Base-by-base conservation (phyloP, 1,140 invertebrate genomes). In the Planococcus citri region DNA sequence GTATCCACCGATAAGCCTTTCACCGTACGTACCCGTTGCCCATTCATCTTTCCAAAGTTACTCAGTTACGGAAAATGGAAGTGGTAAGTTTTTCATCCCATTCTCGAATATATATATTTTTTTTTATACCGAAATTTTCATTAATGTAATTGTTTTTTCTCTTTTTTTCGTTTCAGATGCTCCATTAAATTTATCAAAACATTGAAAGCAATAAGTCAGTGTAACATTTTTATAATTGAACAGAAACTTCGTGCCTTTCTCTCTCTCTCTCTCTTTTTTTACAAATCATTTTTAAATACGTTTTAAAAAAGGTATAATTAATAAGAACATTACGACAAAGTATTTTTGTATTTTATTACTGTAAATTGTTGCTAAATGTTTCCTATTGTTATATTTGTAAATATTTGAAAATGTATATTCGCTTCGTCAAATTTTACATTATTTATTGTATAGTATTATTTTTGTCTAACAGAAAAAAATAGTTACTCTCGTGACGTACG, bases 171-270 rank as follows among this genome's bases (percentile, higher is more conserved):
- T 77, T 72, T 6, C 74, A 80, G 80, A 81, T 79, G 78, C 78
- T 78, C 79, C 79, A 77, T 76, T 81, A 68, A 81, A 81, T 77
- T 75, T 81, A 75, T 81, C 79, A 71, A 80, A 80, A 25, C 60
- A 64, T 64, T 64, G 17, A 27, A 64, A 64, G 22, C 21, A 64
- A 12, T 24, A 27, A 64, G 60, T 25, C 60, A 27, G 60, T 64
- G 60, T 64, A 25, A 64, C 60, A 9, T 25, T 64, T 64, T 24
- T 60, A 9, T 60, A 60, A n/a, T n/a, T 64, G 60, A 25, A 64
- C 3, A 64, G 60, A 64, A 58, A 64, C 25, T 64, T 64, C 22
- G 60, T 64, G 60, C 60, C 60, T 64, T 64, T 58, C 51, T 4
- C 17, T 58, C 17, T 58, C n/a, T n/a, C 17, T 20, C 17, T n/a